Evolutionary conservation across 2,888 invertebrate species (phyloP).

Genomic region (Acleris sparsana): DNA sequence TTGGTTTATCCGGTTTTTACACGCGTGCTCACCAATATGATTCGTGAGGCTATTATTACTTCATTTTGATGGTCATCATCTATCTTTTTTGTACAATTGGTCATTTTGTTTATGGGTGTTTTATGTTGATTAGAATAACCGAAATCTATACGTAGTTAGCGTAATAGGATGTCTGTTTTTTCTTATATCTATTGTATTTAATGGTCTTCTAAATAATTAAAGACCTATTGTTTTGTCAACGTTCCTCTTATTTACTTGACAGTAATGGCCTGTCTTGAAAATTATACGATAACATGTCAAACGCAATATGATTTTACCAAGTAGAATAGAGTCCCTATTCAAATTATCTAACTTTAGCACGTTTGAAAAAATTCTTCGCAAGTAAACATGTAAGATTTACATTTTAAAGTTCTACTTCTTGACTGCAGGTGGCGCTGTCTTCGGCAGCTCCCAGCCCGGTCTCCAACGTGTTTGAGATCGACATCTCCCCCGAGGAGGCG

Average conservation of each 20-base stretch:
- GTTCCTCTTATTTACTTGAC: no score
- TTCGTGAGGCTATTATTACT: slow-evolving; percentile 27
- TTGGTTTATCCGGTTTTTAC: slow-evolving; percentile 32
- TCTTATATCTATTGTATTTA: background rate
- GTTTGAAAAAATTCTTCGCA: no score
- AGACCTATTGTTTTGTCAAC: no score
- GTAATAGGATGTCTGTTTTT: slow-evolving; percentile 13
- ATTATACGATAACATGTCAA: no score
- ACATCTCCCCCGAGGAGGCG: slow-evolving; percentile 75
- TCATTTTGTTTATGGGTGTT: slow-evolving; percentile 24
- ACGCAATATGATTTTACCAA: no score
- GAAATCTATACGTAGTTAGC: background rate
- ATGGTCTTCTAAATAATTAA: no score
- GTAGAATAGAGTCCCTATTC: no score
- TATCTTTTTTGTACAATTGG: slow-evolving; percentile 27
- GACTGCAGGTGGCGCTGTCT: slow-evolving; percentile 59
- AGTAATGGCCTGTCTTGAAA: no score
- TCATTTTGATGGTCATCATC: slow-evolving; percentile 24
- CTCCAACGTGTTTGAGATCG: slow-evolving; percentile 63
- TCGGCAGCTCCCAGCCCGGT: slow-evolving; percentile 56
- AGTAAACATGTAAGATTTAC: background rate
- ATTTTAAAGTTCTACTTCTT: slow-evolving; percentile 1
- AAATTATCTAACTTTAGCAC: no score
- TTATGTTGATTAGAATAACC: slow-evolving; percentile 23
- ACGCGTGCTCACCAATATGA: slow-evolving; percentile 20